Conservation (phyloP, 1,140 invertebrate genomes). For the Cherax quadricarinatus region DNA sequence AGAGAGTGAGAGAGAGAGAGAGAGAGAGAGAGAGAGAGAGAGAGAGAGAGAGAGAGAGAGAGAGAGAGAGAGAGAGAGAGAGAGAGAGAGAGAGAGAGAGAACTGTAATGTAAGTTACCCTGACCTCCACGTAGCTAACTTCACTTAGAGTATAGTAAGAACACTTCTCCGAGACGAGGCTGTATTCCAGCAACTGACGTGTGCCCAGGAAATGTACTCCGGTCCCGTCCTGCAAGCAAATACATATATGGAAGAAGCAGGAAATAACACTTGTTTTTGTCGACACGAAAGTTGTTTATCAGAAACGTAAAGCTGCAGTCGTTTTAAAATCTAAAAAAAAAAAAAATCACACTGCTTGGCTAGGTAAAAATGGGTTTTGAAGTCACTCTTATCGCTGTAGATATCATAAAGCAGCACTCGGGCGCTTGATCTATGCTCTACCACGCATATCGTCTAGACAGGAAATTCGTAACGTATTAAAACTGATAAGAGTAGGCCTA, state of each 20-base stretch:
- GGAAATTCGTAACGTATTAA: too few species aligned
- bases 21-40: neutral
- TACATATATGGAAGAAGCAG: neutral
- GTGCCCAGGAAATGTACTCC: constrained; percentile 9
- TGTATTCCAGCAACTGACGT: constrained; percentile 23
- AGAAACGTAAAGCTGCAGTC: neutral
- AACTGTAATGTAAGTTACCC: neutral
- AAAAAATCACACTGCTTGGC: neutral
- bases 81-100: neutral
- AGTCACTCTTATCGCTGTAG: neutral
- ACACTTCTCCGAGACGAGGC: neutral
- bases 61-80: neutral
- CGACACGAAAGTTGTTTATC: neutral
- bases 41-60: too few species aligned
- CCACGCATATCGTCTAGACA: too few species aligned
- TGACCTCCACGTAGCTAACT: neutral
- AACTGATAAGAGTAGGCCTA: too few species aligned
- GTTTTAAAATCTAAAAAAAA: neutral
- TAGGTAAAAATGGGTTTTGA: neutral
- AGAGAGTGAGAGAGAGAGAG: too few species aligned
- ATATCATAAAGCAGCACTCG: neutral
- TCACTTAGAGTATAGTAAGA: neutral
- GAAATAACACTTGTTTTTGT: neutral
- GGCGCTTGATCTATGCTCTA: too few species aligned
- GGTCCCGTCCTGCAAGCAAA: neutral